Conservation (phyloP, 2,113 vertebrate species). For the Urocitellus parryii region DNA sequence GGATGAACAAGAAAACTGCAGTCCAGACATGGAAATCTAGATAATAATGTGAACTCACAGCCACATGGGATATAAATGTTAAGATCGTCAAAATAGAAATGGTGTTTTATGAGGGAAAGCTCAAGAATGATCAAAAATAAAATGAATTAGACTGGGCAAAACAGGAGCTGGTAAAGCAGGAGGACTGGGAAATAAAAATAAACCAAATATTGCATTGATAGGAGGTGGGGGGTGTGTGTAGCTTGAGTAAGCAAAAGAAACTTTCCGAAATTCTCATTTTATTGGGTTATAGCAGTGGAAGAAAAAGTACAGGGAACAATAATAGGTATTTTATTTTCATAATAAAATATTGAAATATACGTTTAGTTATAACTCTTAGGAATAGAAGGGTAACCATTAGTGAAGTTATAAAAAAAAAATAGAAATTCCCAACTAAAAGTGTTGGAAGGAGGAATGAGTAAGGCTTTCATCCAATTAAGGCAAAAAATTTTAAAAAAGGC, state of each 20-base stretch:
- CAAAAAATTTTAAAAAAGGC: not conserved
- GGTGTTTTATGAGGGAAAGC: not conserved
- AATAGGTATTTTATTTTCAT: not conserved
- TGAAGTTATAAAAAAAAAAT: not conserved
- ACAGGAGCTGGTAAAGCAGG: not conserved
- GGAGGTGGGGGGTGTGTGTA: too few species aligned
- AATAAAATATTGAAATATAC: not conserved
- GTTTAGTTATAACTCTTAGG: not conserved
- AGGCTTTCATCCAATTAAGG: not conserved
- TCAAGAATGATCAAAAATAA: not conserved
- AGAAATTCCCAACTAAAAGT: constrained; percentile 1
- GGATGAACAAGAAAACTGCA: not conserved
- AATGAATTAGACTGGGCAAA: not conserved
- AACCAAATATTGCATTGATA: not conserved
- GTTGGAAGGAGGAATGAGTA: not conserved
- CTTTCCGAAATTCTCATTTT: not conserved
- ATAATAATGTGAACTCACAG: not conserved
- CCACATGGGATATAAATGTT: not conserved
- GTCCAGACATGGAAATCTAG: not conserved
- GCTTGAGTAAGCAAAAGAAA: not conserved
- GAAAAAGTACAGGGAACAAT: not conserved
- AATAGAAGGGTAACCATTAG: not conserved
- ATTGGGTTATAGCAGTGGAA: not conserved
- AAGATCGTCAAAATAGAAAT: not conserved
- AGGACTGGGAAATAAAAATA: not conserved